A percentile compares a stretch with the other conserved stretches of the same genome.
Conservation (phyloP, 2,113 vertebrate species). For the Osmerus mordax region DNA sequence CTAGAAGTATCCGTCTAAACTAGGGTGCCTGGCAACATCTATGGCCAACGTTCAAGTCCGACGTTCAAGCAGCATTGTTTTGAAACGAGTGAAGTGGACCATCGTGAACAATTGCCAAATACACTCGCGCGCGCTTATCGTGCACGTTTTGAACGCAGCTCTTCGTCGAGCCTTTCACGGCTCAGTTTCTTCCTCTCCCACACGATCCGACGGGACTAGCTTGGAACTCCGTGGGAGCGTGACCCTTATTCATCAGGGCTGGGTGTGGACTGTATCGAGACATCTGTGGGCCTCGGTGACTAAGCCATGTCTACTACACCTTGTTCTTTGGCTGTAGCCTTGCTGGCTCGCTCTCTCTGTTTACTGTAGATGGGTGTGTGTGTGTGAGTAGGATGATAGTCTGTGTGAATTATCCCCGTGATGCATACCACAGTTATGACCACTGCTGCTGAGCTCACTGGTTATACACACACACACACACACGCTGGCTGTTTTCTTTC, state of each 20-base stretch:
- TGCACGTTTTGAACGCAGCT: no score
- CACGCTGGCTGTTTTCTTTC: no score
- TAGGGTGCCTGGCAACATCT: no score
- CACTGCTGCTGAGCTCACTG: background rate
- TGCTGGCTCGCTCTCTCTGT: conserved; percentile 1
- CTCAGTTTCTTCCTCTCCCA: background rate
- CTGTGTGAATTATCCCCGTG: background rate
- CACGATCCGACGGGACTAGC: conserved; percentile 32
- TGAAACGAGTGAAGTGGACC: no score
- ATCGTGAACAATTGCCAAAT: no score
- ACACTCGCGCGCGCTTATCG: no score
- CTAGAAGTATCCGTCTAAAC: no score
- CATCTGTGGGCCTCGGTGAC: conserved; percentile 32
- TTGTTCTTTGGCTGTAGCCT: conserved; percentile 7
- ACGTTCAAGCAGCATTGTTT: no score
- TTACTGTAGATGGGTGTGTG: conserved; percentile 10
- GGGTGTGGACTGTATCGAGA: conserved; percentile 36
- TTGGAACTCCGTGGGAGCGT: conserved; percentile 21
- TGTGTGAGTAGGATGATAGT: background rate
- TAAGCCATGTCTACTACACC: conserved; percentile 28
- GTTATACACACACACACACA: no score
- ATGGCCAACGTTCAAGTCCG: no score
- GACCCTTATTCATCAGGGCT: conserved; percentile 35
- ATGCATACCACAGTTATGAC: background rate
- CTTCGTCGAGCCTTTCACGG: no score